Conservation (phyloP, 2,113 vertebrate species). For the Sinocyclocheilus rhinocerous region DNA sequence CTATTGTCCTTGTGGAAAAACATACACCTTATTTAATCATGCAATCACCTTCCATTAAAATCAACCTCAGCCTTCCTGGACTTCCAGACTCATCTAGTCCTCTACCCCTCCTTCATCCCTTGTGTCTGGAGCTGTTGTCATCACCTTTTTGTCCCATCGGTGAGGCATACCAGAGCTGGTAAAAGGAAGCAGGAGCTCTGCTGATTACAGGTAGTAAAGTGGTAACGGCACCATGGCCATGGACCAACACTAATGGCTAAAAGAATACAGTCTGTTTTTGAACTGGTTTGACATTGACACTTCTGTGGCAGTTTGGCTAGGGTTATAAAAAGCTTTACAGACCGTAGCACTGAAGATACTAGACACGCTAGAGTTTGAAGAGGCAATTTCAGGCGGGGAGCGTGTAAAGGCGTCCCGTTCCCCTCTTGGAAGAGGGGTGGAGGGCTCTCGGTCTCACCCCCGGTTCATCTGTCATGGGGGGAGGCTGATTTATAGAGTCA, state of each 20-base stretch:
- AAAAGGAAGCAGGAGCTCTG: conserved; percentile 57
- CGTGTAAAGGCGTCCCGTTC: conserved; percentile 57
- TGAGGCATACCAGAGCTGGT: conserved; percentile 52
- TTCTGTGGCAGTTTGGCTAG: conserved; percentile 57
- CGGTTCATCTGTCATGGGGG: conserved; percentile 58
- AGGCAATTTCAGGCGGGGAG: conserved; percentile 25
- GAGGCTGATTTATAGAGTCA: conserved; percentile 70
- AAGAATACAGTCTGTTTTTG: conserved; percentile 59
- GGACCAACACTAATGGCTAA: conserved; percentile 63
- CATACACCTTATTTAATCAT: background rate
- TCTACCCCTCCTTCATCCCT: background rate
- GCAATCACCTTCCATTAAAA: background rate
- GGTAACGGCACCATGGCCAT: conserved; percentile 49
- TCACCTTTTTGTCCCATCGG: conserved; percentile 28
- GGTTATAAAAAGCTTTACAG: conserved; percentile 68
- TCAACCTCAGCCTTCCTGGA: background rate
- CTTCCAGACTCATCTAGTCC: background rate
- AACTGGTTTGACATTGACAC: conserved; percentile 67
- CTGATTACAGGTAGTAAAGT: conserved; percentile 67
- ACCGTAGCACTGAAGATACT: conserved; percentile 36
- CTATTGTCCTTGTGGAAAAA: conserved; percentile 16
- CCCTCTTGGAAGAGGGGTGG: conserved; percentile 45
- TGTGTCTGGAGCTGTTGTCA: conserved; percentile 38
- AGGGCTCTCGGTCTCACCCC: conserved; percentile 61
- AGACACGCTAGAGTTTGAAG: background rate